Conservation (phyloP, 2,888 invertebrate genomes). For the Caenorhabditis doughertyi region DNA sequence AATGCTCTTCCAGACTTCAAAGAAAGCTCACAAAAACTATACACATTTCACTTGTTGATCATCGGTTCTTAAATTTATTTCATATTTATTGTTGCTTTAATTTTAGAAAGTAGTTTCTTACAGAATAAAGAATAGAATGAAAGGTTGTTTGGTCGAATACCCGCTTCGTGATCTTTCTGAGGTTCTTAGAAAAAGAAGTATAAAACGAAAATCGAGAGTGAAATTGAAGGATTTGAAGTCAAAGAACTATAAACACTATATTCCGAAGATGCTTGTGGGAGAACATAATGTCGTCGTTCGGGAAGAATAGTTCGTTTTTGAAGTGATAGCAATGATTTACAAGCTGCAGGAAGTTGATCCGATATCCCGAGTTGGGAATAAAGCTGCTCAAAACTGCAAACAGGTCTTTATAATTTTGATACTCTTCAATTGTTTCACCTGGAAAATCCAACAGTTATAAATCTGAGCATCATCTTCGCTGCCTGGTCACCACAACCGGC, state of each 20-base stretch:
- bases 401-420: not conserved
- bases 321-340: conserved; percentile 69
- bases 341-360: conserved; percentile 73
- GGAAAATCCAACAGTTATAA: conserved; percentile 76
- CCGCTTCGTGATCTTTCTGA: not conserved
- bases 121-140: not conserved
- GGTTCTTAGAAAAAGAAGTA: not conserved
- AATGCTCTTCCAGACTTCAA: conserved; percentile 79
- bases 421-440: conserved; percentile 55
- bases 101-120: not conserved
- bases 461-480: conserved; percentile 74
- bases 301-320: conserved; percentile 59
- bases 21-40: conserved; percentile 78
- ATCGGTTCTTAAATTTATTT: no score
- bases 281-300: conserved; percentile 56
- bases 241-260: conserved; percentile 54
- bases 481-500: conserved; percentile 73
- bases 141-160: not conserved
- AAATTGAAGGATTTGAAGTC: not conserved
- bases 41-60: conserved; percentile 70
- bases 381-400: conserved; percentile 73
- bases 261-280: conserved; percentile 53
- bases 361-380: conserved; percentile 75
- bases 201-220: not conserved
- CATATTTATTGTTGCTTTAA: conserved; percentile 9